Evolutionary conservation across 2,113 vertebrate genomes (phyloP).

Genomic region (Baryphthengus martii): DNA sequence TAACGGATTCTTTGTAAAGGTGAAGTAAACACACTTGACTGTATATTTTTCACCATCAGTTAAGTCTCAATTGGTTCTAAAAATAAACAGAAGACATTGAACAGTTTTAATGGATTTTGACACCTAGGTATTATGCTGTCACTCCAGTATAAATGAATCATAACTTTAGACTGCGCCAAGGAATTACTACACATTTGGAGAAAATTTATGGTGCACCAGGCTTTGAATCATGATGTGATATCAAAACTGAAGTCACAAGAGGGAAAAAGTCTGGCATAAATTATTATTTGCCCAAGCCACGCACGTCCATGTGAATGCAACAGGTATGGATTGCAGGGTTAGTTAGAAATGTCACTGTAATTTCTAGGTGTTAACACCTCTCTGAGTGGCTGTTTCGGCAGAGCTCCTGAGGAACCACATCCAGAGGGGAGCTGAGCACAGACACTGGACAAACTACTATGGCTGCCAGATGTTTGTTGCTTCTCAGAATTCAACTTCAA

Average conservation of each 20-base stretch:
- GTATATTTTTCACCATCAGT: slow-evolving; percentile 99
- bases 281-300: slow-evolving; percentile 76
- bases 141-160: slow-evolving; percentile 99
- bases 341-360: slow-evolving; percentile 43
- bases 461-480: neutral
- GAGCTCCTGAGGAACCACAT: neutral
- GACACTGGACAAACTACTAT: neutral
- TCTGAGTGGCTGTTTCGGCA: neutral
- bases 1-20: slow-evolving; percentile 99
- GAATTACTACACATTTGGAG: slow-evolving; percentile 99
- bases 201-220: slow-evolving; percentile 91
- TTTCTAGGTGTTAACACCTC: slow-evolving; percentile 25
- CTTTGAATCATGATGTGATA: slow-evolving; percentile 96
- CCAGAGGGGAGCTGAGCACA: neutral
- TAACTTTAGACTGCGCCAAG: slow-evolving; percentile 95
- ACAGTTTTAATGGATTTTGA: slow-evolving; percentile 99
- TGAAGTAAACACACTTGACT: slow-evolving; percentile 99
- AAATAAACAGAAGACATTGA: slow-evolving; percentile 99
- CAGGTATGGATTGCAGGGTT: slow-evolving; percentile 53
- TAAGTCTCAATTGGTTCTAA: slow-evolving; percentile 99
- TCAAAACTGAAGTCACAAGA: slow-evolving; percentile 88
- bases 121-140: slow-evolving; percentile 99
- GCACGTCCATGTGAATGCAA: slow-evolving; percentile 16
- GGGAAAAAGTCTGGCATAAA: slow-evolving; percentile 85
- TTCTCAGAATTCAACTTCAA: neutral